Evolutionary conservation across 2,113 vertebrate genomes (phyloP).

Genomic region (Loxodonta africana): DNA sequence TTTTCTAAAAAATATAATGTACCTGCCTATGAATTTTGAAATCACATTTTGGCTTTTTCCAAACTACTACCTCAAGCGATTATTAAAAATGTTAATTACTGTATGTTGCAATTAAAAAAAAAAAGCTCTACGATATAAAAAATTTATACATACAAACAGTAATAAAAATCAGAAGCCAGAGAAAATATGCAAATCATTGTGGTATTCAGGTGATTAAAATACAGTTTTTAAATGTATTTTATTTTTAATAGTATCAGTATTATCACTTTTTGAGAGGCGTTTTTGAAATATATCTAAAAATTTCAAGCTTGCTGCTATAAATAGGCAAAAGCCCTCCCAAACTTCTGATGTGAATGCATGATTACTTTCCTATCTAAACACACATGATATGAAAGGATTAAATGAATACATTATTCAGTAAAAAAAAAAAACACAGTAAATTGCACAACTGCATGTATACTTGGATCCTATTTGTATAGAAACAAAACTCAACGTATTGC

Average conservation of each 20-base stretch:
- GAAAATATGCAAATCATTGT: neutral
- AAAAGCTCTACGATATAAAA: neutral
- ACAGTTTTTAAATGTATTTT: neutral
- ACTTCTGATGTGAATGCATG: neutral
- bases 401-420: neutral
- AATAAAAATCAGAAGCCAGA: neutral
- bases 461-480: neutral
- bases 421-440: neutral
- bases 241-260: conserved; percentile 24
- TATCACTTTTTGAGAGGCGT: neutral
- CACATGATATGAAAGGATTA: conserved; percentile 12
- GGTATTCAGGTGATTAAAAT: neutral
- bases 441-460: neutral
- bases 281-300: neutral
- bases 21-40: neutral
- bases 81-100: neutral
- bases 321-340: neutral
- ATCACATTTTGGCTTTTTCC: conserved; percentile 40
- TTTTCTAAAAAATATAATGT: conserved; percentile 19
- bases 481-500: neutral
- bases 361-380: conserved; percentile 39
- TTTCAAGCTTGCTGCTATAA: neutral
- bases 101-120: neutral
- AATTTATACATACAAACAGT: neutral
- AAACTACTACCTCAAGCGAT: conserved; percentile 33